Evolutionary conservation across 2,888 invertebrate genomes (phyloP), one percentile per base, ranked within the genome.

Genomic region (Liodrosophila aerea): DNA sequence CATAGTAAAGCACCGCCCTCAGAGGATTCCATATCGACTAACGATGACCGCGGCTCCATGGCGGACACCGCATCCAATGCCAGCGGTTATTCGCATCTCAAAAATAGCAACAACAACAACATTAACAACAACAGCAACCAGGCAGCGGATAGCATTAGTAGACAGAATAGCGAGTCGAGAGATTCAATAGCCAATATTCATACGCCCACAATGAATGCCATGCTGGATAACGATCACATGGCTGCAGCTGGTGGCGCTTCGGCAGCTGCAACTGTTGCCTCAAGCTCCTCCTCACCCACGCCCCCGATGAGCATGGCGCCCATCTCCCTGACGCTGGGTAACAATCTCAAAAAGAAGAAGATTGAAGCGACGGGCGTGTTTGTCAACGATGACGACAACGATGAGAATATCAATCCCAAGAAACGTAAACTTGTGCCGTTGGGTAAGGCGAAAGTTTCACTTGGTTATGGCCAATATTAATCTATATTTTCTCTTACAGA

Each of bases 321-420:
- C 33, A 91, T 92, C 68, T 91, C 91, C 59, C 81, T 90, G 46
- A 90, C 88, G 57, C 88, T 91, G 60, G 88, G 88, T 53, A 88
- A 84, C 37, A 89, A 87, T 68, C 87, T 88, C 53, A 91, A 91
- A 74, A 91, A 92, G 65, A 93, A 94, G 83, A 95, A 94, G 90
- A 95, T 95, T 88, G 91, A 95, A 63, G 95, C 95, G 71, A 93
- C 96, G 0, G 94, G 95, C 70, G 96, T 96, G 2, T 97, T 97
- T 87, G 96, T 95, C 90, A 95, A 94, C 59, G 96, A 96, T 75
- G 96, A 96, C 74, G 95, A 95, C 73, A 92, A 92, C 64, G 94
- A 94, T 54, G 91, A 91, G 60, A 85, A 89, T 41, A 91, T 80
- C 62, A 88, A 87, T 74, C 85, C 90, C 52, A 95, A 94, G 88